Conservation (phyloP, 1,140 invertebrate genomes). For the Pararge aegeria region DNA sequence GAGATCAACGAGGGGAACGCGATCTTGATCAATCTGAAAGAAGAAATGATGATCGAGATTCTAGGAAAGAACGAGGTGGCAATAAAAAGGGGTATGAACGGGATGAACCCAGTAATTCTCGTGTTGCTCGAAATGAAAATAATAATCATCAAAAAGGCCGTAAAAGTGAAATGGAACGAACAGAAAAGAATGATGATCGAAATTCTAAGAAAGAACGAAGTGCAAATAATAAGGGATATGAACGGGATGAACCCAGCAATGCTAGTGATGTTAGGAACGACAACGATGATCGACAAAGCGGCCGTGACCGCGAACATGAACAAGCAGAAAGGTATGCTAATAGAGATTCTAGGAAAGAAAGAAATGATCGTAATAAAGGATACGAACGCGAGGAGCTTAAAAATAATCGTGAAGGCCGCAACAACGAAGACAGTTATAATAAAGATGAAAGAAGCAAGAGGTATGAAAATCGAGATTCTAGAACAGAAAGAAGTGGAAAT, state of each 20-base stretch:
- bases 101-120: background rate
- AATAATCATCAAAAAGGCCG: background rate
- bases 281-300: background rate
- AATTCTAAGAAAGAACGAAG: constrained; percentile 11
- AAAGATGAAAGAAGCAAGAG: background rate
- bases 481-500: constrained; percentile 4
- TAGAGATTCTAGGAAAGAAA: constrained; percentile 15
- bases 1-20: constrained; percentile 3
- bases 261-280: background rate
- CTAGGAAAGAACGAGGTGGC: constrained; percentile 7
- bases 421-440: background rate
- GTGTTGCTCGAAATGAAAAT: background rate
- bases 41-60: constrained; percentile 10
- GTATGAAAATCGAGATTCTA: background rate
- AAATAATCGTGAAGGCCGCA: background rate
- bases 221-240: constrained; percentile 6
- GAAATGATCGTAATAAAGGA: constrained; percentile 6
- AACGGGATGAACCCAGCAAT: background rate
- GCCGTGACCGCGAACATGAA: constrained; percentile 1
- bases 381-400: background rate
- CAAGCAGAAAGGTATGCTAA: constrained; percentile 15
- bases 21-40: constrained; percentile 18
- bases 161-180: constrained; percentile 5
- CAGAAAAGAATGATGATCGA: constrained; percentile 13
- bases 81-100: constrained; percentile 2